Conservation (phyloP, 2,113 vertebrate genomes). For the Calonectris borealis region DNA sequence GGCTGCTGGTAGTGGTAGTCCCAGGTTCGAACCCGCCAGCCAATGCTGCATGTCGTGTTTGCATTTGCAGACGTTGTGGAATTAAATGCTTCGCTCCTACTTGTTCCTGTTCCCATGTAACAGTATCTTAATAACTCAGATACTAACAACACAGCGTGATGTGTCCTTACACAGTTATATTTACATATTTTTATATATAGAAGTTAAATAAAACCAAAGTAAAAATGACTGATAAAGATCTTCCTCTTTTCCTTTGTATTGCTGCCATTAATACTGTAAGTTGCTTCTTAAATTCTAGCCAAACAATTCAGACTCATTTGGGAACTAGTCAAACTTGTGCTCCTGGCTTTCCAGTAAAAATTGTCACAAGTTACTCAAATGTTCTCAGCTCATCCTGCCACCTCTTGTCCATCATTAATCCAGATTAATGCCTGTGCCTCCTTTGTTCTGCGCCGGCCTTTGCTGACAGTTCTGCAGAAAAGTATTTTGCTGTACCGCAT, state of each 20-base stretch:
- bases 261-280: neutral
- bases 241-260: constrained; percentile 2
- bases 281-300: neutral
- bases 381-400: constrained; percentile 13
- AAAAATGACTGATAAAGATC: neutral
- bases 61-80: neutral
- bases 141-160: neutral
- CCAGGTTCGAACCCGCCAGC: neutral
- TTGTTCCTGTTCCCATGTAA: neutral
- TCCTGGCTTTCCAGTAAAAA: constrained; percentile 45
- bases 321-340: constrained; percentile 46
- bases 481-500: neutral
- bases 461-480: neutral
- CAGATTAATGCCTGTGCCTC: constrained; percentile 3
- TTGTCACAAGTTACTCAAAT: constrained; percentile 2
- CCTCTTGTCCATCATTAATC: constrained; percentile 4
- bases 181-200: neutral
- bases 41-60: fast-evolving
- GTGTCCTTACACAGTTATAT: neutral
- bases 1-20: neutral
- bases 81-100: neutral
- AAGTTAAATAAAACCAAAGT: neutral
- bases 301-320: neutral
- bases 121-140: neutral
- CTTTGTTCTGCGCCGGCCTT: neutral